Evolutionary conservation across 2,113 vertebrate genomes (phyloP).

Genomic region (Melanostigma gelatinosum): DNA sequence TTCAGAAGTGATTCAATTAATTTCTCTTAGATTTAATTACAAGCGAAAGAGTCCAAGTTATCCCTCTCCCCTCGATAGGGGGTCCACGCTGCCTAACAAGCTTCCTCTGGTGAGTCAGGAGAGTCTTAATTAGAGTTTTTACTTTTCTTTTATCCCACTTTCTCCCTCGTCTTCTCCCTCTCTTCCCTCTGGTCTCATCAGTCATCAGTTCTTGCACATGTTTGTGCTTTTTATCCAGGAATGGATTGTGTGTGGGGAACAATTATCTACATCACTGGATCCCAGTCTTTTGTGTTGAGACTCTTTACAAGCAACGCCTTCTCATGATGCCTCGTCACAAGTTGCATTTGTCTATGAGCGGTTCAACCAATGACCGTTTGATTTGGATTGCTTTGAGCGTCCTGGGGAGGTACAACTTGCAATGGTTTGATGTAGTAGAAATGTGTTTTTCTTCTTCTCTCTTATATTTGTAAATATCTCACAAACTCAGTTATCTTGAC

Average conservation of each 20-base stretch:
- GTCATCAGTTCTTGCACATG: slow-evolving; percentile 26
- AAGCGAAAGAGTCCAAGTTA: slow-evolving; percentile 82
- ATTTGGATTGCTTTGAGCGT: not conserved
- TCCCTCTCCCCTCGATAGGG: slow-evolving; percentile 80
- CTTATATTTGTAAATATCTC: not conserved
- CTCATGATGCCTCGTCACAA: not conserved
- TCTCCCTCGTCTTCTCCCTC: slow-evolving; percentile 60
- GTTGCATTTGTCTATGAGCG: not conserved
- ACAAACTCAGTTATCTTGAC: not conserved
- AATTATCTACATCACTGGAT: slow-evolving; percentile 38
- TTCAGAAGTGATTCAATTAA: slow-evolving; percentile 87
- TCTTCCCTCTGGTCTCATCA: slow-evolving; percentile 63
- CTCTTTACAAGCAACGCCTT: slow-evolving; percentile 8
- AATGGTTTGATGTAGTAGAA: not conserved
- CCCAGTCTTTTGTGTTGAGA: slow-evolving; percentile 3
- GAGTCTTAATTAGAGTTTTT: slow-evolving; percentile 85
- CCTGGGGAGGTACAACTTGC: not conserved
- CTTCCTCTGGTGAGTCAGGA: slow-evolving; percentile 79
- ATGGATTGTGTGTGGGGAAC: slow-evolving; percentile 20
- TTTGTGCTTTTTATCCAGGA: slow-evolving; percentile 51
- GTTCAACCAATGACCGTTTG: not conserved
- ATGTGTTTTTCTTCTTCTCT: not conserved
- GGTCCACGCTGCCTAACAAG: slow-evolving; percentile 81
- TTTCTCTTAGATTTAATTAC: slow-evolving; percentile 88
- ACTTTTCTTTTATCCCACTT: slow-evolving; percentile 76